These are phyloP conservation scores for Pemphredon lugubris DNA, from an alignment of 2,888 invertebrate genomes.

Conservation along the genomic window DNA sequence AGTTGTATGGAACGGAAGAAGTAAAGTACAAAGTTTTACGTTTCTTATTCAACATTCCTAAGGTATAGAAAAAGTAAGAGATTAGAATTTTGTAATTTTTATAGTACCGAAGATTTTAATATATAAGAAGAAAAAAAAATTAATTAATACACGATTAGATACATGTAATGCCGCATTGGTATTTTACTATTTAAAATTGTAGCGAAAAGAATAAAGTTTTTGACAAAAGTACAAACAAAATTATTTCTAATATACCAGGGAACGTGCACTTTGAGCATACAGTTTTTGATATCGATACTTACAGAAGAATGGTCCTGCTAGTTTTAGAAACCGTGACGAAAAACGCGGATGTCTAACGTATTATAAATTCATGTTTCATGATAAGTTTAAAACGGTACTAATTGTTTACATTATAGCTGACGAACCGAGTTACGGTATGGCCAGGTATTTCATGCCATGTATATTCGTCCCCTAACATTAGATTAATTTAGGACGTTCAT, in stretches of 20 bases:
- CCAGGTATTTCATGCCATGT: conserved; percentile 30
- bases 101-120: conserved; percentile 21
- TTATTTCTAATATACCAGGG: conserved; percentile 24
- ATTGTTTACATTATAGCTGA: conserved; percentile 39
- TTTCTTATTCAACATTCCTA: conserved; percentile 25
- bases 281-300: conserved; percentile 4
- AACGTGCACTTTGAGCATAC: conserved; percentile 8
- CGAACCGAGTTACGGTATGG: conserved; percentile 19
- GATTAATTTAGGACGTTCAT: conserved; percentile 26
- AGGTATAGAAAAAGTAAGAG: conserved; percentile 13
- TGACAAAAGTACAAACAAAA: conserved; percentile 38
- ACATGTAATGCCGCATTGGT: conserved; percentile 40
- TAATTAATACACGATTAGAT: conserved; percentile 14
- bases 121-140: conserved; percentile 15
- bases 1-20: conserved; percentile 3
- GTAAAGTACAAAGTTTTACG: conserved; percentile 37
- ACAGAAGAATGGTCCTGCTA: too few relatives aligned
- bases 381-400: conserved; percentile 22
- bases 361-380: background rate
- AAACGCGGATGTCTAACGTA: too few relatives aligned
- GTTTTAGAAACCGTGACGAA: background rate
- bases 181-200: conserved; percentile 43
- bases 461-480: conserved; percentile 19
- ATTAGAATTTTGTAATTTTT: conserved; percentile 43
- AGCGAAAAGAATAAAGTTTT: conserved; percentile 53